Evolutionary conservation across 2,797 vertebrate genomes (phyloP).

Genomic region (Girardinus metallicus): DNA sequence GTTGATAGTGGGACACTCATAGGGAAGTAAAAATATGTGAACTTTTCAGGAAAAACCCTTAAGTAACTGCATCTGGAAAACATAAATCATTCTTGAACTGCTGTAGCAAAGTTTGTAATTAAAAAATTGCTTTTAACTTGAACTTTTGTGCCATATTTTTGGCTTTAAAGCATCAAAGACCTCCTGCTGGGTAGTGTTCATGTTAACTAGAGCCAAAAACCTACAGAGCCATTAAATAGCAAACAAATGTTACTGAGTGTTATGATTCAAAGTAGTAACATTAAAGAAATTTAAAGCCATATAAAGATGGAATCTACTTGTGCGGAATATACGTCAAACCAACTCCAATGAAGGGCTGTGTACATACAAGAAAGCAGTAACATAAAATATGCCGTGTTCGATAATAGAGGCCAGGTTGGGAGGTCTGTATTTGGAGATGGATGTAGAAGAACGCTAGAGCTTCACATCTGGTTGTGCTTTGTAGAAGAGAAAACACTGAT

Average conservation of each 20-base stretch:
- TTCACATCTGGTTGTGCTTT: conserved; percentile 70
- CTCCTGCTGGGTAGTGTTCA: background rate
- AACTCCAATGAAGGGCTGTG: background rate
- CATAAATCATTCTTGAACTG: background rate
- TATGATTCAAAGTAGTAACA: background rate
- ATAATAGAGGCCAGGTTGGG: conserved; percentile 43
- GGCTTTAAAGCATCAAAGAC: background rate
- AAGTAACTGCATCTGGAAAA: background rate
- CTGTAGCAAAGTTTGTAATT: background rate
- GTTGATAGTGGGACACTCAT: background rate
- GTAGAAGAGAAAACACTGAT: conserved; percentile 46
- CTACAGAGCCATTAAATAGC: background rate
- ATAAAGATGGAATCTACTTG: background rate
- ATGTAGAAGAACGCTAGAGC: conserved; percentile 45
- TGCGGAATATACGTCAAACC: background rate
- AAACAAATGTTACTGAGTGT: conserved; percentile 4
- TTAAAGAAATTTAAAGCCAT: background rate
- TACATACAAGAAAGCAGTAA: conserved; percentile 5
- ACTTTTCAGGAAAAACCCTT: background rate
- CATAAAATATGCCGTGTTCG: conserved; percentile 10
- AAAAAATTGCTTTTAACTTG: background rate
- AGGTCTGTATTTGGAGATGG: conserved; percentile 38
- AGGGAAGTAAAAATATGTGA: background rate
- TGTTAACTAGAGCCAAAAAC: background rate
- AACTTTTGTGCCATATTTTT: background rate